These are phyloP conservation scores for Girardinichthys multiradiatus DNA, from an alignment of 2,113 vertebrate genomes.

Conservation along the genomic window DNA sequence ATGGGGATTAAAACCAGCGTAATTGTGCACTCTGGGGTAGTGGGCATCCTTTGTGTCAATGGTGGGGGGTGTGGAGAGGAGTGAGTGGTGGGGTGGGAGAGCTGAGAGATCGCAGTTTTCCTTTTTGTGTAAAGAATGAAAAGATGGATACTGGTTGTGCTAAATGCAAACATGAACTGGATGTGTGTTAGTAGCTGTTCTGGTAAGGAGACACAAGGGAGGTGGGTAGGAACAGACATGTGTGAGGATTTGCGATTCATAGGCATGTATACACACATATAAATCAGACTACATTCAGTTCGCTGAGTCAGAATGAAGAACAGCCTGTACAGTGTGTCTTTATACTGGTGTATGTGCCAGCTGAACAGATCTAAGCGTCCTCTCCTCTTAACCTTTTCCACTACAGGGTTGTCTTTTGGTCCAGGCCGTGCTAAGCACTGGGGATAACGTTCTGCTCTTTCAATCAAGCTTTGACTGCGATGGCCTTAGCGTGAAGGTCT, in stretches of 20 bases:
- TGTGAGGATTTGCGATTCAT: slow-evolving; percentile 41
- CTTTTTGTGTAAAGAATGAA: slow-evolving; percentile 44
- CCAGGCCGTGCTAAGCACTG: slow-evolving; percentile 56
- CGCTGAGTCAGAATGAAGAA: slow-evolving; percentile 52
- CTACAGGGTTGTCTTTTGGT: slow-evolving; percentile 47
- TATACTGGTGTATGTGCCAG: slow-evolving; percentile 25
- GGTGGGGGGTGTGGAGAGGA: not conserved
- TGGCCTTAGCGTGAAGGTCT: slow-evolving; percentile 42
- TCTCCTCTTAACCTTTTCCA: slow-evolving; percentile 73
- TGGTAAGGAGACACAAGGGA: slow-evolving; percentile 14
- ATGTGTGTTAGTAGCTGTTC: slow-evolving; percentile 24
- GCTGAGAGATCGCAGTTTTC: slow-evolving; percentile 26
- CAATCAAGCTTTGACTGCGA: slow-evolving; percentile 32
- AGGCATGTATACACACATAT: slow-evolving; percentile 16
- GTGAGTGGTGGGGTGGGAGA: not conserved
- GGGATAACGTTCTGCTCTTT: slow-evolving; percentile 65
- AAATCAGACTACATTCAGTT: slow-evolving; percentile 19
- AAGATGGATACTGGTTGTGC: slow-evolving; percentile 24
- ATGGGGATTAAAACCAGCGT: slow-evolving; percentile 45
- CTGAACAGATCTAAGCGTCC: slow-evolving; percentile 53
- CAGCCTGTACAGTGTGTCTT: slow-evolving; percentile 63
- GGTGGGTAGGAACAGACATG: slow-evolving; percentile 42
- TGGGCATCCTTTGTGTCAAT: not conserved
- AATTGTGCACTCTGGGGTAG: slow-evolving; percentile 22
- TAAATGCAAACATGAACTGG: slow-evolving; percentile 50